These are phyloP conservation scores for Montipora capricornis DNA, from an alignment of 64 coral and sea anemone genomes.

Conservation along the genomic window DNA sequence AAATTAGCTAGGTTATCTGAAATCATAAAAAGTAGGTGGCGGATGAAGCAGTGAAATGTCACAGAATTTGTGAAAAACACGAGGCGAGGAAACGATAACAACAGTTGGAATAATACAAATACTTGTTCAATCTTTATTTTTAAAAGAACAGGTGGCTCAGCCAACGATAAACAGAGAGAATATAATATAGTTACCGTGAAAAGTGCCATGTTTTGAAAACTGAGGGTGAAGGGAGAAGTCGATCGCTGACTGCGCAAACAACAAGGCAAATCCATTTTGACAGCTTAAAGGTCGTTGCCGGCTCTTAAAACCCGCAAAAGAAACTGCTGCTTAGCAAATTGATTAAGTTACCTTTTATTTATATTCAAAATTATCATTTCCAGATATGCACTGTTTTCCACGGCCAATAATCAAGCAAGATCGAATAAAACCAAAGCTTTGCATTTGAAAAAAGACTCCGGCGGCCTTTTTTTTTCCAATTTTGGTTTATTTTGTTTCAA, in stretches of 20 bases:
- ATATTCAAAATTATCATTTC: neutral
- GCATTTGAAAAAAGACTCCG: neutral
- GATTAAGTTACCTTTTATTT: neutral
- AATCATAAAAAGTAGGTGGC: too few relatives aligned
- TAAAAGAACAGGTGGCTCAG: neutral
- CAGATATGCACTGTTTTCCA: neutral
- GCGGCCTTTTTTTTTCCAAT: neutral
- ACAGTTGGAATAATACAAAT: neutral
- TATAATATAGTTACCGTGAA: neutral
- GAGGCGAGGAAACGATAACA: neutral
- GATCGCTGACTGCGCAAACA: neutral
- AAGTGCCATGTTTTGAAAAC: neutral
- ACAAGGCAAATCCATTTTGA: neutral
- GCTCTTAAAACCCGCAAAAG: too few relatives aligned
- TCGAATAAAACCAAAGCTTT: neutral
- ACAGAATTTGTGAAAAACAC: neutral
- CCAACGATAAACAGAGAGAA: neutral
- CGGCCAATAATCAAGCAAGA: neutral
- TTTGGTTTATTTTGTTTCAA: neutral
- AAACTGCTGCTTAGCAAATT: neutral
- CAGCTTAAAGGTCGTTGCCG: neutral
- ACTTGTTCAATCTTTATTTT: neutral
- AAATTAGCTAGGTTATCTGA: too few relatives aligned
- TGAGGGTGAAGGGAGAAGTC: neutral
- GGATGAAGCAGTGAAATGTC: too few relatives aligned